Percentiles rank a stretch among this genome's conserved stretches.
Evolutionary conservation across 2,888 invertebrate genomes (phyloP).

Genomic region (Adelognathus sp.): DNA sequence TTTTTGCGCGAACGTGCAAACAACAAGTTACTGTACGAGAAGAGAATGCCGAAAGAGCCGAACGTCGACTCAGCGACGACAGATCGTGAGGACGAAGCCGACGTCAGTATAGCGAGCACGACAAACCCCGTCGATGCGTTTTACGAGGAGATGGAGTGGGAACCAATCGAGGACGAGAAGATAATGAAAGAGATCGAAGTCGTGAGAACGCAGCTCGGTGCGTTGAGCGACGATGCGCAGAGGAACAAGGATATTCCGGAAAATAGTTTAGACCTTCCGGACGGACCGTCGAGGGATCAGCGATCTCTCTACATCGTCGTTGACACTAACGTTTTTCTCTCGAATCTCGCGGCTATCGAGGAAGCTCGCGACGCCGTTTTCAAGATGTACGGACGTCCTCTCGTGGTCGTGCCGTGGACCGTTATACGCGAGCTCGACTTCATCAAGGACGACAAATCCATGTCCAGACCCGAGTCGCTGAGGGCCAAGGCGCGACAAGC

Average conservation of each 20-base stretch:
- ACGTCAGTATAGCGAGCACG: background rate
- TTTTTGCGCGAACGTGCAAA: constrained; percentile 34
- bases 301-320: constrained; percentile 75
- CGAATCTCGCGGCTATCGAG: constrained; percentile 73
- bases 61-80: background rate
- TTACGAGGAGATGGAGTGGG: constrained; percentile 80
- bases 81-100: background rate
- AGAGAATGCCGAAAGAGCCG: background rate
- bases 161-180: constrained; percentile 76
- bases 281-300: constrained; percentile 12
- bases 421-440: constrained; percentile 79
- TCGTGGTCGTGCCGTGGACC: constrained; percentile 78
- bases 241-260: constrained; percentile 49
- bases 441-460: constrained; percentile 74
- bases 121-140: constrained; percentile 48
- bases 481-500: constrained; percentile 73
- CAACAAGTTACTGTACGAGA: constrained; percentile 18
- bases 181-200: constrained; percentile 75
- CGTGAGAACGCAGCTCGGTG: constrained; percentile 70
- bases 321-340: constrained; percentile 80
- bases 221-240: constrained; percentile 32
- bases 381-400: constrained; percentile 71
- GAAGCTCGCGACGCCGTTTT: constrained; percentile 70
- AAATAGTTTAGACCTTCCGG: constrained; percentile 64
- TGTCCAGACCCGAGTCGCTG: constrained; percentile 64